Evolutionary conservation across 2,113 vertebrate genomes (phyloP), one percentile per base, ranked within the genome.

Genomic region (Apaloderma vittatum): DNA sequence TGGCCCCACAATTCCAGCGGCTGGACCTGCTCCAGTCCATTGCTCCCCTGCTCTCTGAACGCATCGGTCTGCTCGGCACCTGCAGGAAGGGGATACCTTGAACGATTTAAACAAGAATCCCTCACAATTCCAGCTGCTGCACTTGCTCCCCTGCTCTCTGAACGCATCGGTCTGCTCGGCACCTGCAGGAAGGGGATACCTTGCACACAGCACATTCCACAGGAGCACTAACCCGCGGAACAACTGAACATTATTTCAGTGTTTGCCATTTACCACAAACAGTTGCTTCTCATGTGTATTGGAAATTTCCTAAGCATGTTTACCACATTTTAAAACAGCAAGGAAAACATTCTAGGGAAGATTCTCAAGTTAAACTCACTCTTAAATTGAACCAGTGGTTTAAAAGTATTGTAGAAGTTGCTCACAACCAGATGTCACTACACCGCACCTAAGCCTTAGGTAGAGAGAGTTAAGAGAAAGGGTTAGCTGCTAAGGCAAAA

Each of bases 81-180:
- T 5, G 63, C 36, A 86, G 92, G 79, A 88, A 91, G 68, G 67
- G 92, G 71, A 79, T 32, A 84, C 17, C 59, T 32, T 78, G 65
- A 93, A 77, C 17, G 87, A 72, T 76, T 91, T 75, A 87, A 87
- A 76, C 29, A 81, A 78, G 72, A 59, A 75, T 13, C 23, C 63
- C 5, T 65, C 70, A 94, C 57, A 78, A 79, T 22, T 92, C 68
- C 88, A 94, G 72, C 78, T 91, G 88, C 61, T 88, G 75, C 74
- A 96, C 95, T 71, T 91, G 92, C 83, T 77, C 49, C 82, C 91
- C 93, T 71, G 94, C 91, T 94, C 79, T 75, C 85, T 75, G 86
- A 87, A 46, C 9, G 26, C 49, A 34, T 4, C 26, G 34, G 26
- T 15, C 59, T 79, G 8, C 63, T 90, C 88, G 77, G 2, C 54